A percentile compares a stretch with the other conserved stretches of the same genome.
Conservation (phyloP, 2,113 vertebrate genomes). For the Cynopterus brachyotis region DNA sequence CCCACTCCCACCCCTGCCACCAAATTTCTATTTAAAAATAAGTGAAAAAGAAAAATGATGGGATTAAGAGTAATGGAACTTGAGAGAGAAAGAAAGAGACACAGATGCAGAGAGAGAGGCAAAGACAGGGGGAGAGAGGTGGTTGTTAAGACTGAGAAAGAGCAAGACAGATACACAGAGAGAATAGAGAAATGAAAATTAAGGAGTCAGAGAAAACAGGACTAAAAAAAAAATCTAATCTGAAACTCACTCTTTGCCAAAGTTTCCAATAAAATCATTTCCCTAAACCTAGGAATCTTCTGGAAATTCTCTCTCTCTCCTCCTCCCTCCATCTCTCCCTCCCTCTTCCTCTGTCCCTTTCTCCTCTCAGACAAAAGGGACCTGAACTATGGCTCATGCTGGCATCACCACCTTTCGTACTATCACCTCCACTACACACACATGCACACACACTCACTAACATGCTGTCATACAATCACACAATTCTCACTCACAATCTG, state of each 20-base stretch:
- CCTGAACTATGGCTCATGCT: too few species aligned
- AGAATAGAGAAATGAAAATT: neutral
- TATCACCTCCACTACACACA: neutral
- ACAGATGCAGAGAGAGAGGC: neutral
- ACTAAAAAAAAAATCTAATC: neutral
- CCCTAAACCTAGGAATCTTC: neutral
- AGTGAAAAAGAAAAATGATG: neutral
- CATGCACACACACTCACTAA: neutral
- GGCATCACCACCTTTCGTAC: rapidly evolving
- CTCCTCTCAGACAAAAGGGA: neutral
- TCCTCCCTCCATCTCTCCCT: too few species aligned
- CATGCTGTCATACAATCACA: neutral
- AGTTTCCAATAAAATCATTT: neutral
- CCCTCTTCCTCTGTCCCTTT: neutral
- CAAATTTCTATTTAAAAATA: neutral
- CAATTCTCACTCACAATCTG: neutral
- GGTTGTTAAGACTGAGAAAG: neutral
- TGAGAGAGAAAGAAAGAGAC: neutral
- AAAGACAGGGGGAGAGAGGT: neutral
- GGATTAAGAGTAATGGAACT: neutral
- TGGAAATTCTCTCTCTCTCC: neutral
- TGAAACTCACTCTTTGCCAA: neutral
- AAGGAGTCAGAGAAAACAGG: neutral
- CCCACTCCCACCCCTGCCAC: rapidly evolving
- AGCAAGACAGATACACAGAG: rapidly evolving